Conservation (phyloP, 1,140 invertebrate genomes). For the Penaeus japonicus region DNA sequence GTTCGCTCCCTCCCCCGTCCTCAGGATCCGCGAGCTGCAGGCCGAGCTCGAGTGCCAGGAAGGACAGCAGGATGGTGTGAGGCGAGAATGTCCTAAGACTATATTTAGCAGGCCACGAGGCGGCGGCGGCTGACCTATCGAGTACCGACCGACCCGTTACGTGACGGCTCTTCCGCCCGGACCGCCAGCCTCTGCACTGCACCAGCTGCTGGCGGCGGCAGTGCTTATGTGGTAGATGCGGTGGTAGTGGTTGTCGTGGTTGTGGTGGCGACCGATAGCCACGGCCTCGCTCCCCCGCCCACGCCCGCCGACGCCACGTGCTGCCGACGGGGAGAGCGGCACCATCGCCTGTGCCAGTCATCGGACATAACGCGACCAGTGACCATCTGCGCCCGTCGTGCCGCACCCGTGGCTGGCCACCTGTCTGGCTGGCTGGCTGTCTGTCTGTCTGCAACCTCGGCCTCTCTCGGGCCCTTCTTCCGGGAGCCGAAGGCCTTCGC, state of each 20-base stretch:
- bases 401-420: too few relatives aligned
- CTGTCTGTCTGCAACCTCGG: too few relatives aligned
- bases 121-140: slow-evolving; percentile 29
- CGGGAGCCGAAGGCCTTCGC: neutral
- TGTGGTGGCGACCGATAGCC: neutral
- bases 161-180: slow-evolving; percentile 37
- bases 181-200: slow-evolving; percentile 37
- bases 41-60: neutral
- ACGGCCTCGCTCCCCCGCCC: neutral
- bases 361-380: too few relatives aligned
- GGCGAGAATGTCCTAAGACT: slow-evolving; percentile 6
- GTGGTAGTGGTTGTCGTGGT: neutral
- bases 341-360: too few relatives aligned
- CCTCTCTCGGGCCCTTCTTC: too few relatives aligned
- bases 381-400: too few relatives aligned
- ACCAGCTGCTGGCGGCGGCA: slow-evolving; percentile 38
- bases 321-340: too few relatives aligned
- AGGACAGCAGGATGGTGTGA: neutral
- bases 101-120: slow-evolving; percentile 48
- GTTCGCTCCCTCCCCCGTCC: neutral
- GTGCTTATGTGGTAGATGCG: neutral
- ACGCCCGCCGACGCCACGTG: too few relatives aligned
- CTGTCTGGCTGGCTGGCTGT: too few relatives aligned
- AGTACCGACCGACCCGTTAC: slow-evolving; percentile 42
- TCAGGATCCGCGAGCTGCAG: neutral